Conservation (phyloP, 2,113 vertebrate species). For the Corapipo altera region DNA sequence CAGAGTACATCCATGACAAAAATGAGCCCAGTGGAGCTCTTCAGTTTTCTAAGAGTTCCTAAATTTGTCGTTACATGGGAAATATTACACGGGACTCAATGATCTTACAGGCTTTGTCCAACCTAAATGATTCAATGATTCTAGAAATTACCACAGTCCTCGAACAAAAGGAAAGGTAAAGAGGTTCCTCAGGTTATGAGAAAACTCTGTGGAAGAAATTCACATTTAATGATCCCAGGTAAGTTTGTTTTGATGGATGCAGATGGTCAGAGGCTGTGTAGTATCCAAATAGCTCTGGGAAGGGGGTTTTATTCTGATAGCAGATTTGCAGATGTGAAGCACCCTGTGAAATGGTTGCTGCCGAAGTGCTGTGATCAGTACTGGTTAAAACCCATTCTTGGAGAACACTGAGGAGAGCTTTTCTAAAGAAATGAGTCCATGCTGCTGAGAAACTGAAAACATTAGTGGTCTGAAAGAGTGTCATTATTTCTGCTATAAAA, state of each 20-base stretch:
- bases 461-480: not conserved
- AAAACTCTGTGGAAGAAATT: slow-evolving; percentile 40
- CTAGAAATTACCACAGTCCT: slow-evolving; percentile 1
- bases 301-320: slow-evolving; percentile 25
- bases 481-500: slow-evolving; percentile 50
- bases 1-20: not conserved
- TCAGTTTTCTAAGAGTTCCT: not conserved
- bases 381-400: not conserved
- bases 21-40: not conserved
- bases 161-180: not conserved
- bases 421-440: not conserved
- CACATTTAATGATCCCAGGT: slow-evolving; percentile 61
- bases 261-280: slow-evolving; percentile 30
- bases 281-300: slow-evolving; percentile 27
- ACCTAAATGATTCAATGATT: not conserved
- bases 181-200: not conserved
- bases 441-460: slow-evolving; percentile 1
- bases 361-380: slow-evolving; percentile 2
- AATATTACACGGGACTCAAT: not conserved
- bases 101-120: not conserved
- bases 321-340: slow-evolving; percentile 33
- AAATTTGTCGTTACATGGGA: not conserved
- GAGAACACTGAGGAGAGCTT: not conserved
- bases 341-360: not conserved
- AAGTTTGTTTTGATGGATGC: slow-evolving; percentile 56